phyloP scores from a whole-genome alignment of 2,797 vertebrate genomes.

The Acanthis flammea region DNA sequence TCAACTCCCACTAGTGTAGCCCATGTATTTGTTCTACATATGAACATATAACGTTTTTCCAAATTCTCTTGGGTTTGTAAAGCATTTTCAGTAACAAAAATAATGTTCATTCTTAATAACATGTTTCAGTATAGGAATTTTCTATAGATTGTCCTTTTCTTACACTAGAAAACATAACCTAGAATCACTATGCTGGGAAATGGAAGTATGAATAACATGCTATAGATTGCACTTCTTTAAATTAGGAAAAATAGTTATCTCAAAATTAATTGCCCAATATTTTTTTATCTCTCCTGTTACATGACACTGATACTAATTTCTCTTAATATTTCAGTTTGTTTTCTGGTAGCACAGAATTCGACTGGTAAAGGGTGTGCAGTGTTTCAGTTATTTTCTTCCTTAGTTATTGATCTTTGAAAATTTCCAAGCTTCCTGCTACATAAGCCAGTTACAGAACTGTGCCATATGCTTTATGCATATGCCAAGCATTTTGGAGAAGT shows the following conservation, averaged over 20 bases:
- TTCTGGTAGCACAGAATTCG: not conserved
- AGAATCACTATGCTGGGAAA: not conserved
- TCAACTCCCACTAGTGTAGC: not conserved
- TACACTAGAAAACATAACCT: not conserved
- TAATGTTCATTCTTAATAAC: not conserved
- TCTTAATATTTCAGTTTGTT: not conserved
- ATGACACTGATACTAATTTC: not conserved
- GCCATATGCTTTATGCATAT: constrained; percentile 42
- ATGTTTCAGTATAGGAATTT: not conserved
- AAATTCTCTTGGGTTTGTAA: not conserved
- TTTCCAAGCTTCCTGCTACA: not conserved
- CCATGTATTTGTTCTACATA: not conserved
- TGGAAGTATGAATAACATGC: not conserved
- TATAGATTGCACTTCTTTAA: not conserved
- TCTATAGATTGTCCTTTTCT: not conserved
- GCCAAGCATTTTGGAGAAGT: not conserved
- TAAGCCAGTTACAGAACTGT: constrained; percentile 12
- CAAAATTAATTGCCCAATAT: not conserved
- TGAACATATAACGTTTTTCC: not conserved
- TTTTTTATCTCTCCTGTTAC: not conserved
- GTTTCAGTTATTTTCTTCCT: not conserved
- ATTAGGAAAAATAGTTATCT: not conserved
- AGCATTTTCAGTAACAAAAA: not conserved
- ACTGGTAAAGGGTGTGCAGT: not conserved
- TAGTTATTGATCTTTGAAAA: constrained; percentile 19